A percentile compares a stretch with the other conserved stretches of the same genome.
These are phyloP conservation scores for Sebastes dallii DNA, from an alignment of 2,797 vertebrate species.

Conservation along the genomic window DNA sequence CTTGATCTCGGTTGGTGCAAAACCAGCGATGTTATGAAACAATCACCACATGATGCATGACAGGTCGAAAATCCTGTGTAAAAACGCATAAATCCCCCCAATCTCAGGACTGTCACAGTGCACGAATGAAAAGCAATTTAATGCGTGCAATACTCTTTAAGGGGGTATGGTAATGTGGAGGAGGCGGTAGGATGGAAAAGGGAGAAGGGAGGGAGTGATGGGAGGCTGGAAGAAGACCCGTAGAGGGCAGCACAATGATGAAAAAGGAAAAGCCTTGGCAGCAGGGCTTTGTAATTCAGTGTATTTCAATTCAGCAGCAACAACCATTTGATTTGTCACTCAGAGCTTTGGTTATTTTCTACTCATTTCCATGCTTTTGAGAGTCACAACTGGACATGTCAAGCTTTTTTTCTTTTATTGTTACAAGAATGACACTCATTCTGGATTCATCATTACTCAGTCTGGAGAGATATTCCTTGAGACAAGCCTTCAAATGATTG, in stretches of 20 bases:
- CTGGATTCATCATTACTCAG: constrained; percentile 33
- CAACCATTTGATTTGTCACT: constrained; percentile 62
- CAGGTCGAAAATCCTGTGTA: constrained; percentile 18
- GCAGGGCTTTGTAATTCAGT: constrained; percentile 24
- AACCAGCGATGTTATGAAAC: constrained; percentile 59
- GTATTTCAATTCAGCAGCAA: constrained; percentile 37
- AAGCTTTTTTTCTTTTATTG: constrained; percentile 3
- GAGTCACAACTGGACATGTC: constrained; percentile 23
- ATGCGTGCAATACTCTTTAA: constrained; percentile 74
- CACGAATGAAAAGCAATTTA: constrained; percentile 74
- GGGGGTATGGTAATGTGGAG: constrained; percentile 67
- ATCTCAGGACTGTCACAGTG: constrained; percentile 61
- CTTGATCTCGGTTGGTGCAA: constrained; percentile 72
- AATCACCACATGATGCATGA: constrained; percentile 39
- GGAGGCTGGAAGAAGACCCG: constrained; percentile 65
- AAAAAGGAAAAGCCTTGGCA: constrained; percentile 58
- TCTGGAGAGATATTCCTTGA: constrained; percentile 8
- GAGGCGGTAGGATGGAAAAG: constrained; percentile 27
- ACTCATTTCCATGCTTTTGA: constrained; percentile 36
- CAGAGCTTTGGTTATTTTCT: background rate
- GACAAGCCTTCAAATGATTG: constrained; percentile 11
- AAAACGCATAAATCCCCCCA: constrained; percentile 62
- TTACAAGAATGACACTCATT: constrained; percentile 18
- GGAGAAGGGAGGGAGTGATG: background rate
- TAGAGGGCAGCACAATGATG: constrained; percentile 85